Evolutionary conservation across 1,140 invertebrate species (phyloP).

Genomic region (roundworm (Caenorhabditis elegans)): DNA sequence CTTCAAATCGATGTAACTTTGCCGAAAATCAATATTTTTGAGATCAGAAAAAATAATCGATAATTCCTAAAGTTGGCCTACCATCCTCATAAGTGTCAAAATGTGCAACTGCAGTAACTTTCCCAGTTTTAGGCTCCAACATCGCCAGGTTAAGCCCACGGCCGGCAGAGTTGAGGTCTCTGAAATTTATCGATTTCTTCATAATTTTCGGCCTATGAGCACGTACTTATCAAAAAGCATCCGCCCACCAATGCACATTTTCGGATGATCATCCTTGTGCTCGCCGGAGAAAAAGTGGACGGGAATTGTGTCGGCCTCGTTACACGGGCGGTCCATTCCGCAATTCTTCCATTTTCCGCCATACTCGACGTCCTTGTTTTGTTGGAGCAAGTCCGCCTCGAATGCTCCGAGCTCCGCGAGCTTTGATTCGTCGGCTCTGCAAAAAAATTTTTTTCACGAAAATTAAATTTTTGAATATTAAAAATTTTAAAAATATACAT

Average conservation of each 20-base stretch:
- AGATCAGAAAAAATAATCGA: no score
- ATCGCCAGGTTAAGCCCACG: constrained; percentile 69
- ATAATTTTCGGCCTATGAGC: no score
- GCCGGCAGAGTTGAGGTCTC: constrained; percentile 68
- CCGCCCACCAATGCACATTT: constrained; percentile 42
- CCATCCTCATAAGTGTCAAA: constrained; percentile 70
- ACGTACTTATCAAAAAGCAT: constrained; percentile 25
- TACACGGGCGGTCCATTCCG: constrained; percentile 4
- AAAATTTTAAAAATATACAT: no score
- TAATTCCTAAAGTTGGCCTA: no score
- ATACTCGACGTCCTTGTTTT: constrained; percentile 1
- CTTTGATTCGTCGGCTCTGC: constrained; percentile 34
- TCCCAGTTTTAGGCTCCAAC: constrained; percentile 64
- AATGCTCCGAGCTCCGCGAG: constrained; percentile 29
- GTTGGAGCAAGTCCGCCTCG: neutral
- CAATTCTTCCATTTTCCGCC: constrained; percentile 30
- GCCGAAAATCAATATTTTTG: no score
- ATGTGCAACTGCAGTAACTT: constrained; percentile 57
- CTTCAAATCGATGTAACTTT: no score
- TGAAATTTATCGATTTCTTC: no score
- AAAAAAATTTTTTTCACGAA: neutral
- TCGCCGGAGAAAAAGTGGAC: constrained; percentile 45
- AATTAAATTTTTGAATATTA: no score
- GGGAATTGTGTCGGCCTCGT: constrained; percentile 12
- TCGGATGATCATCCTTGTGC: constrained; percentile 47